A percentile compares a stretch with the other conserved stretches of the same genome.
Conservation (phyloP, 2,888 invertebrate genomes). For the Nomada lathburiana region DNA sequence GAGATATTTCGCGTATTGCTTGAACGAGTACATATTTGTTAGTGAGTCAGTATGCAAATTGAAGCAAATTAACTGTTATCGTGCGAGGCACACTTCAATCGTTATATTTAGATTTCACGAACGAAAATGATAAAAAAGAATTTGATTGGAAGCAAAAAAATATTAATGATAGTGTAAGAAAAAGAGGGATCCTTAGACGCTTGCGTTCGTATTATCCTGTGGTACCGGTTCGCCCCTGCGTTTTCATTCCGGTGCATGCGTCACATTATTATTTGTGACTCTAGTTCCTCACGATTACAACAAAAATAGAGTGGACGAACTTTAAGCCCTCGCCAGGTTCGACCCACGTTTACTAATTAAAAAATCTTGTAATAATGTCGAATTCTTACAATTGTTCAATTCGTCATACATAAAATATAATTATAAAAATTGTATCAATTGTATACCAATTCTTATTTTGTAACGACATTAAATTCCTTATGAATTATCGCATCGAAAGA, state of each 20-base stretch:
- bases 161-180: constrained; percentile 3
- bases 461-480: no score
- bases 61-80: constrained; percentile 5
- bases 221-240: constrained; percentile 75
- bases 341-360: constrained; percentile 69
- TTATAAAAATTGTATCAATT: no score
- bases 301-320: constrained; percentile 70
- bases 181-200: constrained; percentile 29
- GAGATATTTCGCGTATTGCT: background rate
- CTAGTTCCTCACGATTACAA: constrained; percentile 62
- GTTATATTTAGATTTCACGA: background rate
- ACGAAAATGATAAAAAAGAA: background rate
- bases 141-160: background rate
- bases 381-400: no score
- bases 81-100: background rate
- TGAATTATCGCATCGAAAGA: background rate
- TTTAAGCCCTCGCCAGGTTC: constrained; percentile 64
- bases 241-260: constrained; percentile 62
- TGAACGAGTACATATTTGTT: background rate
- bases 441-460: no score
- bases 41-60: constrained; percentile 3
- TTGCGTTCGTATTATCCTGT: constrained; percentile 56
- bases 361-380: no score
- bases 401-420: no score
- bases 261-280: constrained; percentile 60